phyloP scores from a whole-genome alignment of 2,888 invertebrate genomes.

The Drosophila multiciliata region DNA sequence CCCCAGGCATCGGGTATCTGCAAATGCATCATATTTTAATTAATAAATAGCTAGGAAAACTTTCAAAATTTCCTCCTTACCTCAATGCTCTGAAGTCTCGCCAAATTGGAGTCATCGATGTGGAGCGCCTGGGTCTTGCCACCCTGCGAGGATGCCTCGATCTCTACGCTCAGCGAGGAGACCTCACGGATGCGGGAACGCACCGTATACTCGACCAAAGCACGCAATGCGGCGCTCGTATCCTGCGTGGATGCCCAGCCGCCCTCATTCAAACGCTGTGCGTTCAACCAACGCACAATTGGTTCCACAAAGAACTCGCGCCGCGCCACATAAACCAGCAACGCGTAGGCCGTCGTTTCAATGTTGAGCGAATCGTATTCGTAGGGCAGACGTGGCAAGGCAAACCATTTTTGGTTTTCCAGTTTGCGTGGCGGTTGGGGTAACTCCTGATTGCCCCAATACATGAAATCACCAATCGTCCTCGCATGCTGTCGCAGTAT shows the following conservation, averaged over 20 bases:
- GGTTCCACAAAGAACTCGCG: constrained; percentile 93
- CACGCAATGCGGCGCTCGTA: constrained; percentile 94
- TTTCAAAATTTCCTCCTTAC: constrained; percentile 83
- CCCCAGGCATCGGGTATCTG: constrained; percentile 97
- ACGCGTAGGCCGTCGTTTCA: constrained; percentile 96
- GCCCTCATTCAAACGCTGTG: constrained; percentile 93
- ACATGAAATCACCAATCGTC: constrained; percentile 91
- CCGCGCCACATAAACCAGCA: constrained; percentile 94
- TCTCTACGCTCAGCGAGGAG: constrained; percentile 90
- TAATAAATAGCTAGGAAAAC: too few relatives aligned
- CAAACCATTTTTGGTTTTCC: constrained; percentile 96
- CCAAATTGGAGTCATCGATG: constrained; percentile 91
- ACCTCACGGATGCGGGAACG: constrained; percentile 94
- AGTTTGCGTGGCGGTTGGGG: constrained; percentile 93
- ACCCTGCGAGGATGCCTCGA: constrained; percentile 93
- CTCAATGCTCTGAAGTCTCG: constrained; percentile 91
- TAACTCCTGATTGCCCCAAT: constrained; percentile 93
- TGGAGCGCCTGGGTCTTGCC: constrained; percentile 88
- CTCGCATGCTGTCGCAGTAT: constrained; percentile 89
- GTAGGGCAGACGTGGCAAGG: constrained; percentile 94
- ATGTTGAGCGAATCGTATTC: constrained; percentile 96
- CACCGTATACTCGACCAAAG: constrained; percentile 95
- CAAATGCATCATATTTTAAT: not conserved
- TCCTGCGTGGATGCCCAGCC: constrained; percentile 96
- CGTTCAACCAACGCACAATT: constrained; percentile 95